These are phyloP conservation scores for Protobothrops mucrosquamatus DNA, from an alignment of 2,113 vertebrate genomes.

Conservation along the genomic window DNA sequence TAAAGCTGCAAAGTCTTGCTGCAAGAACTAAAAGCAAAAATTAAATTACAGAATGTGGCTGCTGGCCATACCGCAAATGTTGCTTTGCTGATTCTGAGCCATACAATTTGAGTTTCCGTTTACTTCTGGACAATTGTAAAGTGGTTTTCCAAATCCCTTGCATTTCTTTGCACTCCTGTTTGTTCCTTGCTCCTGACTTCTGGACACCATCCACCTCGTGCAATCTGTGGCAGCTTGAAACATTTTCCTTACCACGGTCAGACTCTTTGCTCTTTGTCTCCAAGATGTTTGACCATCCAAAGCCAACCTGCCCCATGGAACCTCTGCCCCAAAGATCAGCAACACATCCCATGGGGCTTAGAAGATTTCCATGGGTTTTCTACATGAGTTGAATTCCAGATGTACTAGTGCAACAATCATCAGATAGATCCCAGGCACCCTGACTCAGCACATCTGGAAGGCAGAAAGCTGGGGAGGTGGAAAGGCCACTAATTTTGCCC, in stretches of 20 bases:
- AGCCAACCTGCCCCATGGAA: not conserved
- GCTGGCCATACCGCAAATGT: fast-evolving
- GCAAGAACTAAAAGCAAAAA: not conserved
- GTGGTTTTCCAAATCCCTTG: not conserved
- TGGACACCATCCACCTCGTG: fast-evolving
- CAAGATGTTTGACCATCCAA: fast-evolving
- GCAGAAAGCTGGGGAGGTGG: not conserved
- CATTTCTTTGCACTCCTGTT: not conserved
- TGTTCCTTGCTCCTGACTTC: not conserved
- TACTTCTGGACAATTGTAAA: not conserved
- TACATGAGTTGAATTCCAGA: not conserved
- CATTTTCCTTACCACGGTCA: not conserved
- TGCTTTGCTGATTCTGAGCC: not conserved
- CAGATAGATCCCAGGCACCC: not conserved
- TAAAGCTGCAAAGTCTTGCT: not conserved
- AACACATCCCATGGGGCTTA: not conserved
- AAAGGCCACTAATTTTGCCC: not conserved
- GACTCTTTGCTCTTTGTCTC: not conserved
- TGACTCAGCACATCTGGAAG: not conserved
- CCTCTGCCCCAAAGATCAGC: not conserved
- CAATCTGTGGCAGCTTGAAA: fast-evolving
- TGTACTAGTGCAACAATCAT: not conserved
- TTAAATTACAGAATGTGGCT: not conserved
- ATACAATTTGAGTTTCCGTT: not conserved
- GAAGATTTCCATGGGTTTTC: not conserved